Evolutionary conservation across 2,888 invertebrate genomes (phyloP).

Genomic region (Lasioglossum morio): DNA sequence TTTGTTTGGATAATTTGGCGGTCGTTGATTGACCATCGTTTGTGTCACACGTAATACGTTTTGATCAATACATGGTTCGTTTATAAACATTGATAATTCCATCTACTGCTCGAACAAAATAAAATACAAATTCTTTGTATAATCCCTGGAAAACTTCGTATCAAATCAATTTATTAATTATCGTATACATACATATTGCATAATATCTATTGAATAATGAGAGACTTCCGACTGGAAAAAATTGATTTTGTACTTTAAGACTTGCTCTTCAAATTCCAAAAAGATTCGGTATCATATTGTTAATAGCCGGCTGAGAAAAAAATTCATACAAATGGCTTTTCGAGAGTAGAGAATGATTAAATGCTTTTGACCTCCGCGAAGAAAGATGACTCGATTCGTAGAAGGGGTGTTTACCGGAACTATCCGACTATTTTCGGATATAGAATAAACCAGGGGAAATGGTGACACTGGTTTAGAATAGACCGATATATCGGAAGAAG

Average conservation of each 20-base stretch:
- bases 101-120: too few relatives aligned
- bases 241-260: background rate
- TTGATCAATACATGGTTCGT: too few relatives aligned
- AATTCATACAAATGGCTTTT: background rate
- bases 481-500: slow-evolving; percentile 62
- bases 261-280: background rate
- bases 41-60: too few relatives aligned
- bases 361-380: background rate
- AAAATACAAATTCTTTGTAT: background rate
- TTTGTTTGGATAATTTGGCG: too few relatives aligned
- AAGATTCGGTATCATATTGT: background rate
- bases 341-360: background rate
- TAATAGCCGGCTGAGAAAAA: background rate
- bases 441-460: slow-evolving; percentile 32
- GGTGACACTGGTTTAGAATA: slow-evolving; percentile 34
- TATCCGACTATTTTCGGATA: slow-evolving; percentile 3
- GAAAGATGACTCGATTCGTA: background rate
- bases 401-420: slow-evolving; percentile 1
- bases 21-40: too few relatives aligned
- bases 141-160: background rate
- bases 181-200: background rate
- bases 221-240: background rate
- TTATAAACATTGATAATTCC: too few relatives aligned
- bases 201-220: background rate
- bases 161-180: background rate